Evolutionary conservation across 2,113 vertebrate species (phyloP).

Genomic region (Pteruthius melanotis): DNA sequence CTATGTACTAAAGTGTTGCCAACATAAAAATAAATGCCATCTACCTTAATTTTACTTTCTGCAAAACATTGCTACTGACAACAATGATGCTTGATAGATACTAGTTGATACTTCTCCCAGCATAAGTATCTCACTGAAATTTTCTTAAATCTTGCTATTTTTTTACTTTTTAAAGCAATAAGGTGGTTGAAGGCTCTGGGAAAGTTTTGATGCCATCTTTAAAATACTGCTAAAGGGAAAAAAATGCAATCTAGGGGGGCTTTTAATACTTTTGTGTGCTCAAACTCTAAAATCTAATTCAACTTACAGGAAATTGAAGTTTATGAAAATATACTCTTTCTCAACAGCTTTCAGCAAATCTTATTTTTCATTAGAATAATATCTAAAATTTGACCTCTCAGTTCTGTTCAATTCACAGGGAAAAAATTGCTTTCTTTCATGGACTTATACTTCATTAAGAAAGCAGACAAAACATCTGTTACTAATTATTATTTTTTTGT

Average conservation of each 20-base stretch:
- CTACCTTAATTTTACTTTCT: conserved; percentile 38
- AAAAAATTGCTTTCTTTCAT: conserved; percentile 5
- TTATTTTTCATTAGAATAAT: conserved; percentile 3
- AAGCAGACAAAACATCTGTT: not conserved
- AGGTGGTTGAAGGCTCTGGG: not conserved
- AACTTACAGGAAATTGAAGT: conserved; percentile 18
- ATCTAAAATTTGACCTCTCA: conserved; percentile 32
- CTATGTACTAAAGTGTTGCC: not conserved
- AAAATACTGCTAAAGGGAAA: not conserved
- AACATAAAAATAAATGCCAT: conserved; percentile 28
- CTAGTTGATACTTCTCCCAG: conserved; percentile 8
- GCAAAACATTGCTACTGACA: conserved; percentile 30
- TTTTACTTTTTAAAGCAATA: conserved; percentile 36
- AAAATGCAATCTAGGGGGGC: conserved; percentile 10
- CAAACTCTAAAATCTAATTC: conserved; percentile 13
- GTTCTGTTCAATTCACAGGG: not conserved
- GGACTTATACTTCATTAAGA: not conserved
- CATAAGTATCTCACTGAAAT: conserved; percentile 26
- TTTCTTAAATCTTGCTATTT: conserved; percentile 15
- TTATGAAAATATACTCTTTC: not conserved
- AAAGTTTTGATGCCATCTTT: not conserved
- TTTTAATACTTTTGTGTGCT: not conserved
- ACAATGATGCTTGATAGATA: not conserved
- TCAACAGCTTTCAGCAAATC: not conserved
- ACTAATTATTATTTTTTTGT: conserved; percentile 41